Evolutionary conservation across 2,113 vertebrate genomes (phyloP).

Genomic region (Phrynosoma blainvillii): DNA sequence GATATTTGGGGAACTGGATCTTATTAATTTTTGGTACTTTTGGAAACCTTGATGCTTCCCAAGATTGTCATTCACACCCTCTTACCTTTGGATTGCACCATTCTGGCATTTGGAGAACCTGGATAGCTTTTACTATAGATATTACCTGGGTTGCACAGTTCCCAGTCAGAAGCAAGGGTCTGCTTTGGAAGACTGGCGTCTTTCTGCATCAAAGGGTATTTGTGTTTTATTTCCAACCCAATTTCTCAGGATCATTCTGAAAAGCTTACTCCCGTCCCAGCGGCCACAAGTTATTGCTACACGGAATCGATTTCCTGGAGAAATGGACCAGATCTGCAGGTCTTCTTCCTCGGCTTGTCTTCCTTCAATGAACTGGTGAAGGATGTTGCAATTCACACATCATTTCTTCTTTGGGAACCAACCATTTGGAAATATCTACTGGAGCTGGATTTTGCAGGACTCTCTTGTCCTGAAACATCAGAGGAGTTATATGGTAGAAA

Average conservation of each 20-base stretch:
- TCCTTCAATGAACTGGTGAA: background rate
- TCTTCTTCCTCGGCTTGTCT: background rate
- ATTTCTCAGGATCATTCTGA: background rate
- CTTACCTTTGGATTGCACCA: background rate
- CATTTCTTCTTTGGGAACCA: background rate
- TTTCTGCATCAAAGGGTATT: too few relatives aligned
- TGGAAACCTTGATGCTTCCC: background rate
- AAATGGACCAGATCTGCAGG: background rate
- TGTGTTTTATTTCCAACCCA: background rate
- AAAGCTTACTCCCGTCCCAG: background rate
- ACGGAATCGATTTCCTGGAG: background rate
- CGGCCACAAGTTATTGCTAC: too few relatives aligned
- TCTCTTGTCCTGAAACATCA: background rate
- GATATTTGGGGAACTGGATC: too few relatives aligned
- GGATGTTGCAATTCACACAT: background rate
- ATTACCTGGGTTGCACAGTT: background rate
- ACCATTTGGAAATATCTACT: background rate
- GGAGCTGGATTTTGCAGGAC: background rate
- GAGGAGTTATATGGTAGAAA: background rate
- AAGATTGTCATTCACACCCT: background rate
- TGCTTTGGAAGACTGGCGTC: background rate
- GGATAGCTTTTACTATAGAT: background rate
- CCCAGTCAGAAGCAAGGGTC: background rate
- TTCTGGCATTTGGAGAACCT: background rate
- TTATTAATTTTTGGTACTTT: too few relatives aligned